Conservation (phyloP, 2,888 invertebrate genomes). For the Caenorhabditis wallacei region DNA sequence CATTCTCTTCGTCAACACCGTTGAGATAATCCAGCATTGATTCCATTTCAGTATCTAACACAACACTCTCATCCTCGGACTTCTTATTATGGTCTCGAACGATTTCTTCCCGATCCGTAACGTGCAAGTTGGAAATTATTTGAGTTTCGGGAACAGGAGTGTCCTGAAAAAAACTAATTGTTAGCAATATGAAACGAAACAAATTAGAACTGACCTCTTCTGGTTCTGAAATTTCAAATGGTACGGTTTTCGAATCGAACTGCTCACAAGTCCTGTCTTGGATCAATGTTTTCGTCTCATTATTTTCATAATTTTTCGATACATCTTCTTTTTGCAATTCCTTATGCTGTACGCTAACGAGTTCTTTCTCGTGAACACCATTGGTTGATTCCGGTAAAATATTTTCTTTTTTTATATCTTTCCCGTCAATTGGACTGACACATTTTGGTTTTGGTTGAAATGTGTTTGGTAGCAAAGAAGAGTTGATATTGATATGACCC, state of each 20-base stretch:
- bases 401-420: slow-evolving; percentile 6
- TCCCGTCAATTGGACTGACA: neutral
- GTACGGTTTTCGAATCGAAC: neutral
- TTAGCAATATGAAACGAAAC: neutral
- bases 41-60: slow-evolving; percentile 55
- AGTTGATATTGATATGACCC: slow-evolving; percentile 47
- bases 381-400: neutral
- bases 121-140: slow-evolving; percentile 31
- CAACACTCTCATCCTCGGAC: neutral
- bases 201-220: slow-evolving; percentile 17
- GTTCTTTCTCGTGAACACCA: neutral
- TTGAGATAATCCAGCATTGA: slow-evolving; percentile 53
- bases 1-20: slow-evolving; percentile 18
- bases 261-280: too few species aligned
- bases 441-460: slow-evolving; percentile 40
- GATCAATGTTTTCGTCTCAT: neutral
- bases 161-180: slow-evolving; percentile 14
- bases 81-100: neutral
- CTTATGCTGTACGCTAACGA: neutral
- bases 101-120: neutral
- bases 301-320: neutral
- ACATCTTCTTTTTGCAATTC: neutral
- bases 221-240: slow-evolving; percentile 26
- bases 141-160: slow-evolving; percentile 48
- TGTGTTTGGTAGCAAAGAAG: slow-evolving; percentile 40